Percentiles rank a stretch among this genome's conserved stretches.
phyloP scores from a whole-genome alignment of 2,113 vertebrate species.

The Gymnorhina tibicen region DNA sequence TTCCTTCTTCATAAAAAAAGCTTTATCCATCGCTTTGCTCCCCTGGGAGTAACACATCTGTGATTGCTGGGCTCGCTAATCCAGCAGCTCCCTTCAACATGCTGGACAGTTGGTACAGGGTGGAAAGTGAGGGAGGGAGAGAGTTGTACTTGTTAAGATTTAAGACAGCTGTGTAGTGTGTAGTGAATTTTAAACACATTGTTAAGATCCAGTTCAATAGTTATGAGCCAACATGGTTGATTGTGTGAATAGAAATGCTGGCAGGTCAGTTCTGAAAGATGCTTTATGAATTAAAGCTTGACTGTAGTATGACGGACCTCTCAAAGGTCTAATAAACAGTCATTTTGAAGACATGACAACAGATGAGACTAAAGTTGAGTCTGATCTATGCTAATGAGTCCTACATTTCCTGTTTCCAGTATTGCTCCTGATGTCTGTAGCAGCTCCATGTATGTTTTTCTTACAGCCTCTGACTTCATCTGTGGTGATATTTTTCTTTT shows the following conservation, averaged over 20 bases:
- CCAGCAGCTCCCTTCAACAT: not conserved
- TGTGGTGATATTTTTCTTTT: not conserved
- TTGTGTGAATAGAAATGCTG: not conserved
- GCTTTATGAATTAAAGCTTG: not conserved
- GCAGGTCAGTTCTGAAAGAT: not conserved
- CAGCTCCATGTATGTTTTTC: not conserved
- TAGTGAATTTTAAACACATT: conserved; percentile 31
- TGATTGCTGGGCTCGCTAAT: conserved; percentile 39
- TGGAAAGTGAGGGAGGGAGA: not conserved
- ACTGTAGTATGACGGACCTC: not conserved
- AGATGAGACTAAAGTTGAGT: not conserved
- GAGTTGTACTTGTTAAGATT: not conserved
- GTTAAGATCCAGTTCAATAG: conserved; percentile 47
- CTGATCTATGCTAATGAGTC: conserved; percentile 19
- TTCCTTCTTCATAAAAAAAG: conserved; percentile 55
- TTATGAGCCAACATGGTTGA: not conserved
- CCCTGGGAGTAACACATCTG: not conserved
- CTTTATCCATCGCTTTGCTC: not conserved
- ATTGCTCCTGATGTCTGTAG: not conserved
- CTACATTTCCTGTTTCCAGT: not conserved
- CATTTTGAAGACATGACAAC: not conserved
- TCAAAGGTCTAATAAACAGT: not conserved
- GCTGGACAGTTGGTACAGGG: not conserved
- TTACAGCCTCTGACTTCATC: not conserved
- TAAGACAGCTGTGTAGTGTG: not conserved